Evolutionary conservation across 2,113 vertebrate genomes (phyloP), one percentile per base, ranked within the genome.

Genomic region (Ardeotis arabs): DNA sequence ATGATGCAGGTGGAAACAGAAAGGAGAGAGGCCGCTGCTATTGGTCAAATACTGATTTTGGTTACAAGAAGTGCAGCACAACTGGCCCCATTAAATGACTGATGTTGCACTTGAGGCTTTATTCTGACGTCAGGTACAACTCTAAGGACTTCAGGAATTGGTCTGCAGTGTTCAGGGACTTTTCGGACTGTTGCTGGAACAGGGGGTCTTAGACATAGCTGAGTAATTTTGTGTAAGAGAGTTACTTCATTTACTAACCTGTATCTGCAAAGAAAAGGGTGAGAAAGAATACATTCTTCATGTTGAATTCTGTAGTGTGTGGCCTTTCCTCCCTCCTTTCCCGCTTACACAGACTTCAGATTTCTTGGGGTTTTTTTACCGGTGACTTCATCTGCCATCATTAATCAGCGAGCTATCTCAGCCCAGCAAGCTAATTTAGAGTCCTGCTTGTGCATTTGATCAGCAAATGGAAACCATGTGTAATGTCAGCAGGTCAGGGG

Each of bases 381-480:
- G 0, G 53, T 92, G 89, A 90, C 47, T 95, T 97, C 82, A 97
- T 97, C 83, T 93, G 87, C 94, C 33, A 8, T 95, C 95, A 3
- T 97, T 97, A 95, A 98, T 98, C 95, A 96, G 93, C 8, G 45
- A 96, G 93, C 95, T 76, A 58, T 96, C 93, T 84, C 75, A 91
- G 85, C 88, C 92, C 77, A 95, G 95, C 90, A 53, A 95, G 95
- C 94, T 97, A 89, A 97, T 97, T 98, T 91, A 69, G 89, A 92
- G 95, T 91, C 92, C 91, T 75, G 79, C 97, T 95, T 94, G 80
- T 94, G 93, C 95, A 97, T 95, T 97, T 97, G 97, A 98, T 97
- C 96, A 97, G 94, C 95, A 97, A 96, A 96, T 96, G 97, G 79
- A 95, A 97, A 96, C 95, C 92, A 87, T 96, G 95, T 96, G 96